Conservation (phyloP, 2,888 invertebrate species). For the Cotesia congregata region DNA sequence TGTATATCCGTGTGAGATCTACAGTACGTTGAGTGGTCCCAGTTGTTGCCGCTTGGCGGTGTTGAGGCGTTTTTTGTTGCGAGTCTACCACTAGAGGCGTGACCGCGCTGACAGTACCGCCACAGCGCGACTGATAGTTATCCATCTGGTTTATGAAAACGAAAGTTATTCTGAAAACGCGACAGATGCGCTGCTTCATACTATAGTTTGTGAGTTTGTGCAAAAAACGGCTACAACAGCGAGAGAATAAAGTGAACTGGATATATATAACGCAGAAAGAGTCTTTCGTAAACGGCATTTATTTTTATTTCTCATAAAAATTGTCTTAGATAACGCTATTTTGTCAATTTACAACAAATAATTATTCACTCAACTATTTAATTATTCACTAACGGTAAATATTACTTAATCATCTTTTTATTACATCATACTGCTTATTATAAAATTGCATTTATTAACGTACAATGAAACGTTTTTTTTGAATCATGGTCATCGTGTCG, state of each 20-base stretch:
- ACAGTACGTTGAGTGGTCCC: too few relatives aligned
- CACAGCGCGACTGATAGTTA: not conserved
- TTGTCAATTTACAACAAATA: not conserved
- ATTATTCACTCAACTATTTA: not conserved
- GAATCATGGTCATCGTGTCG: not conserved
- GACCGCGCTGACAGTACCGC: too few relatives aligned
- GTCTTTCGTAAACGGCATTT: not conserved
- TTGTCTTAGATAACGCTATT: not conserved
- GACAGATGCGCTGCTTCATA: not conserved
- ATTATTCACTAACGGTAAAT: constrained; percentile 10
- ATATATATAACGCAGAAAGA: not conserved
- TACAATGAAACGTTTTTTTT: not conserved
- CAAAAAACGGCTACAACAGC: not conserved
- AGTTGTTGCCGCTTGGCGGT: too few relatives aligned
- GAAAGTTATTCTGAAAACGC: not conserved
- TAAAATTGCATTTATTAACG: not conserved
- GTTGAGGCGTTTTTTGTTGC: too few relatives aligned
- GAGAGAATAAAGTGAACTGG: not conserved
- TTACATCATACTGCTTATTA: not conserved
- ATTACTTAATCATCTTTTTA: not conserved
- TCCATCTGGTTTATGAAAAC: not conserved
- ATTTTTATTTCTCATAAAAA: not conserved
- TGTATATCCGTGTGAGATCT: too few relatives aligned
- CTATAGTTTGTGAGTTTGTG: not conserved
- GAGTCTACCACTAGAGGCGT: too few relatives aligned